These are phyloP conservation scores for Misgurnus mizolepis DNA, from an alignment of 2,113 vertebrate species.

Conservation along the genomic window DNA sequence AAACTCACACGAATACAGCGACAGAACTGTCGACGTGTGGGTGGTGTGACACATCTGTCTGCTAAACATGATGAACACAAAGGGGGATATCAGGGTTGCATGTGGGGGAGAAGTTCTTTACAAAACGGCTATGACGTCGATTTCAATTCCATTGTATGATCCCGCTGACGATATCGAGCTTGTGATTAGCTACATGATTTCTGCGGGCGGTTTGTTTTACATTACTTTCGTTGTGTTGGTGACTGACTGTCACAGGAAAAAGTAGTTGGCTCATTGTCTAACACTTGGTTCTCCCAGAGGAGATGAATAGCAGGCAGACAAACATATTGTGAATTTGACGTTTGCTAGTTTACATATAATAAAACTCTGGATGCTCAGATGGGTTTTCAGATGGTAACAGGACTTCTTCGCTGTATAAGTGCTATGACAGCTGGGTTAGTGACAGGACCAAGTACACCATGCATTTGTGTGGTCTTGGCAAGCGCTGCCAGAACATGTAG, in stretches of 20 bases:
- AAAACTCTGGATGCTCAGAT: conserved; percentile 59
- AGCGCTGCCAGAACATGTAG: not conserved
- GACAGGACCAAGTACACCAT: conserved; percentile 61
- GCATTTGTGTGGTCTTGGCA: conserved; percentile 41
- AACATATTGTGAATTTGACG: conserved; percentile 60
- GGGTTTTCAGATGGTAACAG: conserved; percentile 60
- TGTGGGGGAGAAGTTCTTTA: not conserved
- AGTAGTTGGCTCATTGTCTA: conserved; percentile 43
- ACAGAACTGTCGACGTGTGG: conserved; percentile 6
- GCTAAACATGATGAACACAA: conserved; percentile 27
- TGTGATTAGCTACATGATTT: not conserved
- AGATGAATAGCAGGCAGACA: conserved; percentile 45
- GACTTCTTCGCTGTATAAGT: conserved; percentile 39
- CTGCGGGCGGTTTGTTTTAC: not conserved
- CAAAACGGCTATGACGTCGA: not conserved
- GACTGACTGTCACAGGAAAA: conserved; percentile 20
- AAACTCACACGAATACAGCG: not conserved
- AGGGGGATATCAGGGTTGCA: conserved; percentile 22
- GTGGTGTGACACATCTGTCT: not conserved
- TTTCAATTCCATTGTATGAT: not conserved
- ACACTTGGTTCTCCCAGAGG: conserved; percentile 52
- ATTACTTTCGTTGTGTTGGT: too few species aligned
- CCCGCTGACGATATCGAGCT: not conserved
- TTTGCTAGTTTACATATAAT: conserved; percentile 56
- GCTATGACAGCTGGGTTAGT: conserved; percentile 48